A percentile compares a stretch with the other conserved stretches of the same genome.
Conservation (phyloP, 2,797 vertebrate genomes). For the Xenopus petersii region DNA sequence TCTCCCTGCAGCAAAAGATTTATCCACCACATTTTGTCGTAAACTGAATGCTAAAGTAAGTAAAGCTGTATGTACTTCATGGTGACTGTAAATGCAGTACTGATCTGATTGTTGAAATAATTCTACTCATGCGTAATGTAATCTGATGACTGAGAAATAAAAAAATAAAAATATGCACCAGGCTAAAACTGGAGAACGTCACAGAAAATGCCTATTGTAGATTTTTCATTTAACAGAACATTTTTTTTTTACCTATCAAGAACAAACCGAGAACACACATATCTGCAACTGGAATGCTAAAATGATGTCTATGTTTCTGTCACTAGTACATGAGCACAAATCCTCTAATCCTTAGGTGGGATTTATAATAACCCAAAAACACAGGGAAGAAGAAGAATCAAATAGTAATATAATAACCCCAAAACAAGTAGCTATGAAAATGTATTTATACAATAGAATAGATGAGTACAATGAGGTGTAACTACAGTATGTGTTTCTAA, state of each 20-base stretch:
- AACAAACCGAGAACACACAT: constrained; percentile 29
- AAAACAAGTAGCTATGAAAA: no score
- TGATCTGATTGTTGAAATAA: constrained; percentile 64
- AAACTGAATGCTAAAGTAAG: constrained; percentile 59
- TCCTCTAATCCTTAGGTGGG: no score
- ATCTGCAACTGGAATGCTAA: neutral
- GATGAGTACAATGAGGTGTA: no score
- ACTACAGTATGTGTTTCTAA: no score
- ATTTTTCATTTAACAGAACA: constrained; percentile 46
- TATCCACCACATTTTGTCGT: constrained; percentile 57
- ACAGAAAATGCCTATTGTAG: constrained; percentile 39
- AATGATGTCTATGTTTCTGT: neutral
- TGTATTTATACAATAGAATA: no score
- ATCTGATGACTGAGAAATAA: constrained; percentile 54
- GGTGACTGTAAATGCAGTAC: constrained; percentile 56
- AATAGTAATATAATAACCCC: no score
- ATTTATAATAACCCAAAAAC: no score
- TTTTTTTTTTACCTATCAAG: constrained; percentile 1
- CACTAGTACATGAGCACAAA: neutral
- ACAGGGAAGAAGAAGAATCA: no score
- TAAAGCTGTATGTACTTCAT: constrained; percentile 56
- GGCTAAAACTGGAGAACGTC: constrained; percentile 43
- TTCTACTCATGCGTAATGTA: constrained; percentile 55
- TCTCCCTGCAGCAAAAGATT: constrained; percentile 50
- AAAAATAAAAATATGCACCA: constrained; percentile 40